Evolutionary conservation across 2,888 invertebrate genomes (phyloP), one percentile per base, ranked within the genome.

Genomic region (Biston stratarius): DNA sequence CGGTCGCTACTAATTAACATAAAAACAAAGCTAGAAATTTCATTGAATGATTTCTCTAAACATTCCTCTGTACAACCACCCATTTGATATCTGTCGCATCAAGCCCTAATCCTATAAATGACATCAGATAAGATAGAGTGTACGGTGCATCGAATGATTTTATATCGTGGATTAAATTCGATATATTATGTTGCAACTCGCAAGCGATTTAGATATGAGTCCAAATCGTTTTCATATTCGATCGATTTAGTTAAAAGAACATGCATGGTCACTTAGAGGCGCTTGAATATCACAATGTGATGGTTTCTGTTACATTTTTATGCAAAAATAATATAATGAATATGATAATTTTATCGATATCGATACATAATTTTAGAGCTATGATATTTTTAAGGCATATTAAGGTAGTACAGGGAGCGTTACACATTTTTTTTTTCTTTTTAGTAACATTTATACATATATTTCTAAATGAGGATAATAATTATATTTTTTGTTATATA

Each of bases 41-140:
- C 88, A 89, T 86, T 89, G 90, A 88, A 89, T 81, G 88, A 91
- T 91, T 90, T 91, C 90, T 91, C 87, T 81, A 78, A 80, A 86
- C 69, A 72, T 74, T 70, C 90, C 90, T 66, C 53, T 84, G 84
- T 83, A 75, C 85, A 87, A 83, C 88, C 88, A 87, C 85, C 89
- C 86, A 89, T 88, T 79, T 81, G 84, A 80, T 91, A 90, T 92
- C 91, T 87, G 87, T 83, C 89, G 80, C 88, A 92, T 93, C 92
- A 91, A 85, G 84, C 84, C 82, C 83, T 93, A 91, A 93, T 92
- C 91, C 89, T 84, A 92, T 91, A 92, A 92, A 92, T 88, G 92
- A 92, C 92, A 91, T 91, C 88, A 83, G 89, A 91, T 93, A 88
- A 92, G 90, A 85, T 83, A 82, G 85, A 64, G 87, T 72, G 68